Evolutionary conservation across 2,888 invertebrate species (phyloP), one percentile per base, ranked within the genome.

Genomic region (Drosophila tripunctata): DNA sequence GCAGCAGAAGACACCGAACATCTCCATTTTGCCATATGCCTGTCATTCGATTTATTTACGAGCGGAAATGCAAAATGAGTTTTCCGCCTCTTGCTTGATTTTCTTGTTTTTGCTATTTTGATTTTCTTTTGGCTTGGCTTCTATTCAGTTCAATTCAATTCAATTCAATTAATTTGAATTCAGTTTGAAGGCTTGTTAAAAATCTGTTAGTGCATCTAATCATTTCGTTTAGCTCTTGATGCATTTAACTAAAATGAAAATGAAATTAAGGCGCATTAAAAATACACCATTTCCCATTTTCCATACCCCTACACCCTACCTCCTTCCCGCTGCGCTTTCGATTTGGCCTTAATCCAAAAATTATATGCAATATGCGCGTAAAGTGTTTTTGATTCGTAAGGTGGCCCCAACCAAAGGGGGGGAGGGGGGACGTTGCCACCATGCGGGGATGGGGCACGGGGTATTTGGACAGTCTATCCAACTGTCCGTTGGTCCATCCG

Each of bases 381-480:
- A 83, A 83, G 84, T 83, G 78, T 73, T 80, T 79, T 83, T 79
- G 77, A 79, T 79, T 79, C 75, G 83, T 4, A 30, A 12, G 30
- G 7, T 12, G 30, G 7, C 31, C 12, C n/a, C n/a, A n/a, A n/a
- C n/a, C n/a, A n/a, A n/a, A n/a, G n/a, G n/a, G 19, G 33, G 7
- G n/a, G 10, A 33, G 43, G 15, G 21, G 17, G 6, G n/a, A n/a
- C 7, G 21, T 17, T 27, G 36, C 8, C n/a, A 43, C 14, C 24
- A 14, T 8, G 7, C 15, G 24, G 33, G 33, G 8, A 12, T n/a
- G 12, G 10, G 14, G 38, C 12, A 27, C n/a, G n/a, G n/a, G n/a
- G 6, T 12, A 36, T 14, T 62, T 48, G 43, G 19, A 38, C 40
- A 38, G 38, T 17, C 48, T 31, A 15, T 19, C 41, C 4, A 2